phyloP scores from a whole-genome alignment of 2,797 vertebrate genomes.

The Intellagama lesueurii region DNA sequence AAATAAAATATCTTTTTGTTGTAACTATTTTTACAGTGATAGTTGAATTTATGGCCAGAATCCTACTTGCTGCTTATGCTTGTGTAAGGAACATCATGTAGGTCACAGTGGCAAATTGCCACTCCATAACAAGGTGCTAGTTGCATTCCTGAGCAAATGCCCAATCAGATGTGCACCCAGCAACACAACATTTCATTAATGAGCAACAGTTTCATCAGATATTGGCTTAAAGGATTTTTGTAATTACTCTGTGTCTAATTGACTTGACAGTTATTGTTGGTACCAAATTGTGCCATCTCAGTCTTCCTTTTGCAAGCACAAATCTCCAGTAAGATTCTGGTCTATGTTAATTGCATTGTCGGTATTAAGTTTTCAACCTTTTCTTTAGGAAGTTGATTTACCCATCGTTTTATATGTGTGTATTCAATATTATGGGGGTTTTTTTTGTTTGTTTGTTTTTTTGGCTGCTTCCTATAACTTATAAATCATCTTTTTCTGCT shows the following conservation, averaged over 20 bases:
- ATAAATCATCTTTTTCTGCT: too few relatives aligned
- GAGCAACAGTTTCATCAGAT: neutral
- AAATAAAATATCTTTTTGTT: neutral
- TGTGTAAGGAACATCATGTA: too few relatives aligned
- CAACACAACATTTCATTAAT: too few relatives aligned
- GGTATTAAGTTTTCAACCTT: neutral
- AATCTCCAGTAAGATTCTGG: too few relatives aligned
- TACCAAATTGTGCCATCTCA: neutral
- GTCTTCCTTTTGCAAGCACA: too few relatives aligned
- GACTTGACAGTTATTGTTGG: neutral
- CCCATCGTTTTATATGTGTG: neutral
- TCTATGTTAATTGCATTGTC: too few relatives aligned
- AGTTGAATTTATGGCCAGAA: neutral
- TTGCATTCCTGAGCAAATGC: neutral
- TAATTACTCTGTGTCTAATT: constrained; percentile 13
- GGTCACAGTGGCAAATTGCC: too few relatives aligned
- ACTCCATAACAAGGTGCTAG: neutral
- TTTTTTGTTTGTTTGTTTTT: neutral
- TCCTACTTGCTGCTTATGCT: too few relatives aligned
- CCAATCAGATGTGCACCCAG: too few relatives aligned
- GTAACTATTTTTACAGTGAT: neutral
- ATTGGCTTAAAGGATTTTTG: constrained; percentile 12
- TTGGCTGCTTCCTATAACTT: neutral
- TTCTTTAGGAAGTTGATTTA: neutral
- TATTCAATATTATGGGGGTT: neutral